Evolutionary conservation across 2,888 invertebrate genomes (phyloP).

Genomic region (Chromoteleia sp.): DNA sequence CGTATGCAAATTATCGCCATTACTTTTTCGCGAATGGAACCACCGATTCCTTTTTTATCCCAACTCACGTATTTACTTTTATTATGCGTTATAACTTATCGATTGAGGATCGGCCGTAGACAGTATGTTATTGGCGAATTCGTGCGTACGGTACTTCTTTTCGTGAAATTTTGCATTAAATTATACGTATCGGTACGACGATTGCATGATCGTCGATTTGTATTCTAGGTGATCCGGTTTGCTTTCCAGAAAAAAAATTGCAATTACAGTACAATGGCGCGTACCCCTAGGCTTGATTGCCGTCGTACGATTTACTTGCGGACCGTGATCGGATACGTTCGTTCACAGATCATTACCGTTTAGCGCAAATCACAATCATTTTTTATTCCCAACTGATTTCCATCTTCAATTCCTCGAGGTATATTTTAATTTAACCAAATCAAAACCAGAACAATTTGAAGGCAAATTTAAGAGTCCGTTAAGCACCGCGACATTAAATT

Average conservation of each 20-base stretch:
- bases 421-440: neutral
- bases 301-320: conserved; percentile 78
- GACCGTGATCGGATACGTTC: conserved; percentile 63
- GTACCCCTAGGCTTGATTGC: conserved; percentile 74
- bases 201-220: conserved; percentile 52
- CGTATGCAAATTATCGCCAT: conserved; percentile 45
- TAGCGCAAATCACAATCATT: conserved; percentile 40
- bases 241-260: conserved; percentile 73
- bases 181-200: conserved; percentile 52
- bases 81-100: conserved; percentile 19
- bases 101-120: neutral
- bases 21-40: conserved; percentile 5
- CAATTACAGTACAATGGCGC: conserved; percentile 80
- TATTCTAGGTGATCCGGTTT: conserved; percentile 78
- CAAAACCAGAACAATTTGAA: neutral
- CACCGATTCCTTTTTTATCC: neutral
- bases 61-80: conserved; percentile 14
- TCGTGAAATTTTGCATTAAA: conserved; percentile 34
- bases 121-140: conserved; percentile 3
- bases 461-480: neutral
- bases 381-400: conserved; percentile 20
- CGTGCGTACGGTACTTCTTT: conserved; percentile 14
- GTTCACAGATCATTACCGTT: conserved; percentile 70
- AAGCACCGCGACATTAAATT: neutral
- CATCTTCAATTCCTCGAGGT: conserved; percentile 16